Conservation (phyloP, 2,797 vertebrate species). For the Mormyrus hasselquistii region DNA sequence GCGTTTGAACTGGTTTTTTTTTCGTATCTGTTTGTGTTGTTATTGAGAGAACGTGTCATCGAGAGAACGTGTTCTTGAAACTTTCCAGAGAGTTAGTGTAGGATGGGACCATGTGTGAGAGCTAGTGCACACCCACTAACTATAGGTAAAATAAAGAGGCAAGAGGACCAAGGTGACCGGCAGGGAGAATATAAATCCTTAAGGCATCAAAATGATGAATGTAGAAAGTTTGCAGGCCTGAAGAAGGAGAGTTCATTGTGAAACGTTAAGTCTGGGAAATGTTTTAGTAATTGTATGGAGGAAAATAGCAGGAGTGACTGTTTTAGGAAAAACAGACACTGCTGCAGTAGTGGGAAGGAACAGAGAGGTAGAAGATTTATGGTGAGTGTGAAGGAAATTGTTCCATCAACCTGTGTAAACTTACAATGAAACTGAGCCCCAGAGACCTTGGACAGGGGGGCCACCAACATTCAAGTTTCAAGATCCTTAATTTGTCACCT, state of each 20-base stretch:
- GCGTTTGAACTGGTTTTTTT: neutral
- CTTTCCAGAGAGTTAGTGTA: neutral
- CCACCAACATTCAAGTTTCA: neutral
- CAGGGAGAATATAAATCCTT: constrained; percentile 27
- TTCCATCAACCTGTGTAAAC: neutral
- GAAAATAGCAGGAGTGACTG: neutral
- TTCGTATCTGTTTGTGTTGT: neutral
- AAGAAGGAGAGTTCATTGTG: constrained; percentile 17
- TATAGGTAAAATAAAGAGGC: neutral
- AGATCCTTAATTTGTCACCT: neutral
- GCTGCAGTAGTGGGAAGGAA: neutral
- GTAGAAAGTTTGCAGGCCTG: constrained; percentile 7
- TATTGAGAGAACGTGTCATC: neutral
- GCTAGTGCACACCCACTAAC: constrained; percentile 17
- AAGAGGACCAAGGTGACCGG: constrained; percentile 18
- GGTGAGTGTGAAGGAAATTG: neutral
- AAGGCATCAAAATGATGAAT: constrained; percentile 14
- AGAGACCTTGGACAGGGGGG: neutral
- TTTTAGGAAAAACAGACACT: neutral
- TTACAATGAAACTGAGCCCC: neutral
- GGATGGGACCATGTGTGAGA: neutral
- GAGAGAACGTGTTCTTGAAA: neutral
- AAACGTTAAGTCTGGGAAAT: constrained; percentile 1
- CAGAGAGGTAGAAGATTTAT: neutral
- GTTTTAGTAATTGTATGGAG: neutral